These are phyloP conservation scores for Pristionchus japonicus DNA, from an alignment of 2,888 invertebrate species.

Conservation along the genomic window DNA sequence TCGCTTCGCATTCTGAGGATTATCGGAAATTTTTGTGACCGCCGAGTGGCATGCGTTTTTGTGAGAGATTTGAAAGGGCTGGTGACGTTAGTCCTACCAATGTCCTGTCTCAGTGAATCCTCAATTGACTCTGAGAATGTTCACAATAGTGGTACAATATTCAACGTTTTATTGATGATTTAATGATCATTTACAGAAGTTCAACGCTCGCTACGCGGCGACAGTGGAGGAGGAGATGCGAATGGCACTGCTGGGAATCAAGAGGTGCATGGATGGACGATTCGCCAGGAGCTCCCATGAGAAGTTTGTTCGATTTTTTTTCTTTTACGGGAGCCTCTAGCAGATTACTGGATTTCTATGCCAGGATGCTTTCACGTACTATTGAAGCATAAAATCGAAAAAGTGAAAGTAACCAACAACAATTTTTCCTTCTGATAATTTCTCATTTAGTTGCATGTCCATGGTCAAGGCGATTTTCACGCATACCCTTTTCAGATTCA, in stretches of 20 bases:
- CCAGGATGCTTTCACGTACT: background rate
- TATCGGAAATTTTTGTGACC: too few species aligned
- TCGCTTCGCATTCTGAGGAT: too few species aligned
- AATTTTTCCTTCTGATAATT: too few species aligned
- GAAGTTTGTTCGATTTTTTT: slow-evolving; percentile 49
- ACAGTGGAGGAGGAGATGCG: slow-evolving; percentile 91
- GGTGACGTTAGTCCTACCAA: background rate
- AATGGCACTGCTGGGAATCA: slow-evolving; percentile 88
- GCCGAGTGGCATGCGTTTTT: too few species aligned
- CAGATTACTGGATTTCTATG: background rate
- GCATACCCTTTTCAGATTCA: background rate
- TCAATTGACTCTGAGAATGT: background rate
- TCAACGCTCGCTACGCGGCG: slow-evolving; percentile 84
- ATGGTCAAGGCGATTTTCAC: background rate
- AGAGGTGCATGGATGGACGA: slow-evolving; percentile 85
- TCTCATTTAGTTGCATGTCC: background rate
- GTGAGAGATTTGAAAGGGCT: too few species aligned
- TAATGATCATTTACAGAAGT: slow-evolving; percentile 75
- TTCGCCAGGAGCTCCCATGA: slow-evolving; percentile 83
- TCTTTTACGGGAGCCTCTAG: background rate
- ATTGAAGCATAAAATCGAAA: background rate
- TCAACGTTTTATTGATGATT: background rate
- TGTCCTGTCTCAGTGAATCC: background rate
- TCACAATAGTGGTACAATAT: background rate
- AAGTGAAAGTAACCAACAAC: too few species aligned